Percentiles rank a stretch among this genome's conserved stretches.
phyloP scores from a whole-genome alignment of 1,140 invertebrate species.

The Proales similis region DNA sequence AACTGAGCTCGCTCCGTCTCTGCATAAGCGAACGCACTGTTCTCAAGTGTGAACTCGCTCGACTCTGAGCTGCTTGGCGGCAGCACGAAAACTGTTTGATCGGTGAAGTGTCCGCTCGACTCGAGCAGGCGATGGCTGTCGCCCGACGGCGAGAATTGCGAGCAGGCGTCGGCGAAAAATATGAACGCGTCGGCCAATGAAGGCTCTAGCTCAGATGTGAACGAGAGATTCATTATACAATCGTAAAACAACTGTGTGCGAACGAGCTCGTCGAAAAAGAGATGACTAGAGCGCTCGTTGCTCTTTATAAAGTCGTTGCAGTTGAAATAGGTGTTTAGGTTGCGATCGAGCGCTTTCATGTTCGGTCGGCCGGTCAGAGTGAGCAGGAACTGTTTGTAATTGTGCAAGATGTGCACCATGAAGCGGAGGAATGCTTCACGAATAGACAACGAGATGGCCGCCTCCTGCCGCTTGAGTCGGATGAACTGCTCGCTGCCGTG shows the following conservation, averaged over 20 bases:
- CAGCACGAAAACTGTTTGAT: constrained; percentile 86
- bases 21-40: constrained; percentile 30
- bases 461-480: no score
- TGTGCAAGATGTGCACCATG: constrained; percentile 83
- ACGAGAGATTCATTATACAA: constrained; percentile 96
- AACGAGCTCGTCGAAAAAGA: constrained; percentile 80
- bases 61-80: constrained; percentile 69
- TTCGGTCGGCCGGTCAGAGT: constrained; percentile 91
- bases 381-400: constrained; percentile 77
- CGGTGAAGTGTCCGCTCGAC: constrained; percentile 65
- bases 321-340: constrained; percentile 44
- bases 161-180: constrained; percentile 92
- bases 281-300: constrained; percentile 73
- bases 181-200: constrained; percentile 60
- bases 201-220: constrained; percentile 88
- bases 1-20: no score
- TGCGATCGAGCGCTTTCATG: constrained; percentile 77
- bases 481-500: no score
- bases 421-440: constrained; percentile 94
- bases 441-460: no score
- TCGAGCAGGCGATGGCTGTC: constrained; percentile 62
- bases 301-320: constrained; percentile 58
- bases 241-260: constrained; percentile 94
- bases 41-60: no score
- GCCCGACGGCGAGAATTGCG: constrained; percentile 62